Percentiles rank a stretch among this genome's conserved stretches.
Evolutionary conservation across 2,113 vertebrate genomes (phyloP).

Genomic region (Bufo bufo): DNA sequence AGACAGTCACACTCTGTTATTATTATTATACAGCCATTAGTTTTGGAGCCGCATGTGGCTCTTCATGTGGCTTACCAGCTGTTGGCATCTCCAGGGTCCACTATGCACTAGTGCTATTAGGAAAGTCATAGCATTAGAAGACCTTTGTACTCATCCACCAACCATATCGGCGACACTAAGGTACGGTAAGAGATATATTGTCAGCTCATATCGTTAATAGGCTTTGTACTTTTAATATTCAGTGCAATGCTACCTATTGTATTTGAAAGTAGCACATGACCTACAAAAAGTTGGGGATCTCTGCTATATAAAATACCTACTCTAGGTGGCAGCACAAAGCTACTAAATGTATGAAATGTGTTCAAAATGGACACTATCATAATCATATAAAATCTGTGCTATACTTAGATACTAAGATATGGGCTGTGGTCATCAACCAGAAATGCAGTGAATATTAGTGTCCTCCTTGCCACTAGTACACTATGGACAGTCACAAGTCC

Average conservation of each 20-base stretch:
- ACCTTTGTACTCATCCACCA: not conserved
- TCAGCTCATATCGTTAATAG: too few species aligned
- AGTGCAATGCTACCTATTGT: too few species aligned
- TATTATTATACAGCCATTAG: not conserved
- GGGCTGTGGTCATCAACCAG: not conserved
- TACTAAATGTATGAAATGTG: not conserved
- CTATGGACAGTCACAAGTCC: too few species aligned
- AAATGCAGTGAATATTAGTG: too few species aligned
- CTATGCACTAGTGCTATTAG: not conserved
- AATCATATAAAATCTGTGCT: too few species aligned
- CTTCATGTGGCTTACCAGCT: not conserved
- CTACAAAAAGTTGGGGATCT: not conserved
- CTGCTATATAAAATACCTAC: not conserved
- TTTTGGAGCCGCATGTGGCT: not conserved
- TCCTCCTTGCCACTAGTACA: too few species aligned
- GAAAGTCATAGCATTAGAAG: not conserved
- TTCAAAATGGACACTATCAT: not conserved
- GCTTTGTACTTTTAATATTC: too few species aligned
- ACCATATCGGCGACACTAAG: not conserved
- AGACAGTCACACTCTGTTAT: not conserved
- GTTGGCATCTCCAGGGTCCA: not conserved
- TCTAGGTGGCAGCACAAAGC: constrained; percentile 8
- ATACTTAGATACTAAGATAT: not conserved
- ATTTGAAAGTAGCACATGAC: not conserved
- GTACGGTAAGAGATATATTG: not conserved